Conservation (phyloP, 2,888 invertebrate genomes). For the Lymantria dispar region DNA sequence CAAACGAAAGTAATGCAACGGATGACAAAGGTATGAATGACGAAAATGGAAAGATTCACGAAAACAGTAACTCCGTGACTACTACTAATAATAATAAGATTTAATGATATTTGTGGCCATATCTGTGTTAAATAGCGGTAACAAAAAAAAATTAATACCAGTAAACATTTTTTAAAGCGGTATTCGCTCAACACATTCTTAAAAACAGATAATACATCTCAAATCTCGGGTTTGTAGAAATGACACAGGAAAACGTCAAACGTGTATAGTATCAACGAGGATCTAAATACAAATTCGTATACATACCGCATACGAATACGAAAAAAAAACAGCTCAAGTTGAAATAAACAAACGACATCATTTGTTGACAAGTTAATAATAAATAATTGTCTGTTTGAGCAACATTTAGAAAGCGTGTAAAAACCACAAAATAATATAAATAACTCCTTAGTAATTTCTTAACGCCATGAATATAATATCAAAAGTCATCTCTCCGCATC, state of each 20-base stretch:
- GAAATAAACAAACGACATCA: conserved; percentile 30
- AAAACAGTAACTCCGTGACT: no score
- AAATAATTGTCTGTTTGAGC: conserved; percentile 40
- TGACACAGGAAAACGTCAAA: conserved; percentile 1
- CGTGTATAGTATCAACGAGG: not conserved
- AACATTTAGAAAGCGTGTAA: conserved; percentile 28
- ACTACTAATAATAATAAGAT: no score
- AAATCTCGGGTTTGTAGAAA: not conserved
- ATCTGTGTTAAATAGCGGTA: no score
- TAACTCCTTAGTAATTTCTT: conserved; percentile 13
- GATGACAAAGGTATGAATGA: no score
- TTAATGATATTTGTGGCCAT: no score
- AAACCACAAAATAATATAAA: conserved; percentile 15
- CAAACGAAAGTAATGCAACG: no score
- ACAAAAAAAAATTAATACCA: no score
- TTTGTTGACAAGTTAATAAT: conserved; percentile 48
- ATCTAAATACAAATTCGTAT: conserved; percentile 9
- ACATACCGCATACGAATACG: conserved; percentile 1
- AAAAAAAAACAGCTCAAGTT: conserved; percentile 14
- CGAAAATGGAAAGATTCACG: no score
- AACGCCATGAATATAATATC: conserved; percentile 3
- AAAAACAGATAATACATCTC: conserved; percentile 4
- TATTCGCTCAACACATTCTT: conserved; percentile 11
- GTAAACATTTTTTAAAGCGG: no score
- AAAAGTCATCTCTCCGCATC: not conserved